These are phyloP conservation scores for Gymnarchus niloticus DNA, from an alignment of 2,113 vertebrate species.

Conservation along the genomic window DNA sequence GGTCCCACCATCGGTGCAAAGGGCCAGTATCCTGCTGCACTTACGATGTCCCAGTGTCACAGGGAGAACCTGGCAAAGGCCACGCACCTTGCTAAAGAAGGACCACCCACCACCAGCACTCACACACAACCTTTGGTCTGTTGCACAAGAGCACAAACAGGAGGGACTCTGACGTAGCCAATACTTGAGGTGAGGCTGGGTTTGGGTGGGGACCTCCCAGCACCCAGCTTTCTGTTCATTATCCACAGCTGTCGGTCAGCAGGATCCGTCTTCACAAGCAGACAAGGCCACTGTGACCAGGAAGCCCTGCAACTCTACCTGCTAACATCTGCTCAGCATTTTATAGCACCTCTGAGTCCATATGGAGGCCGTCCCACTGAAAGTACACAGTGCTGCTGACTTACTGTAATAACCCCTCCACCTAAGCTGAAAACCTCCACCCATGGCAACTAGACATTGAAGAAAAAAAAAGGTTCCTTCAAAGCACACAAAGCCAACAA, in stretches of 20 bases:
- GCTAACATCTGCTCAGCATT: background rate
- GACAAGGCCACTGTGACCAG: background rate
- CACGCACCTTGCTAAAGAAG: background rate
- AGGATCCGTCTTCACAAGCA: background rate
- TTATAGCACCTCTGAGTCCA: background rate
- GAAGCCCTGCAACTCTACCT: background rate
- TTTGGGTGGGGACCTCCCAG: background rate
- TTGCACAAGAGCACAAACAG: slow-evolving; percentile 7
- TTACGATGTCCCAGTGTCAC: background rate
- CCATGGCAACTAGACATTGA: background rate
- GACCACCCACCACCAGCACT: background rate
- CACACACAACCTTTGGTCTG: background rate
- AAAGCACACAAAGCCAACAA: background rate
- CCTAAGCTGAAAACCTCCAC: background rate
- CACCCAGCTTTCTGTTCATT: background rate
- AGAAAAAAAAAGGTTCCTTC: background rate
- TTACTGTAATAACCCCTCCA: background rate
- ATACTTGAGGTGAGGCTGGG: background rate
- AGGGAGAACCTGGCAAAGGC: too few species aligned
- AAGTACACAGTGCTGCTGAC: background rate
- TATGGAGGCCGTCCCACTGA: background rate
- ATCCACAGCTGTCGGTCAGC: background rate
- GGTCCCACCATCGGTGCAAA: too few species aligned
- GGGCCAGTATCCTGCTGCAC: background rate
- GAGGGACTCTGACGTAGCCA: background rate